Conservation (phyloP, 2,888 invertebrate genomes). For the Meliscaeva auricollis region DNA sequence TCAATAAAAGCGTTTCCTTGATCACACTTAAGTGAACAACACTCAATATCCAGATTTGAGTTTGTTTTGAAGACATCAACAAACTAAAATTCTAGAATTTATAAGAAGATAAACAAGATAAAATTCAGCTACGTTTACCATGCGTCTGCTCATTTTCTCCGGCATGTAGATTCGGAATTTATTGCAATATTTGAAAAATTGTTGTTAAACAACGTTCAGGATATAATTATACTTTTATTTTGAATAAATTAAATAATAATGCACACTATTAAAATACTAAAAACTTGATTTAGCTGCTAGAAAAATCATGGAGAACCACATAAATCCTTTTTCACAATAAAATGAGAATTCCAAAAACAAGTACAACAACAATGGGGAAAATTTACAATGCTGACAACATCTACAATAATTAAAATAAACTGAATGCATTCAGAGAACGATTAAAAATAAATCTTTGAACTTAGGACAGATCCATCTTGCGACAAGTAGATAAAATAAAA, state of each 20-base stretch:
- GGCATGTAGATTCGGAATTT: constrained; percentile 65
- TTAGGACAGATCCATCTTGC: too few relatives aligned
- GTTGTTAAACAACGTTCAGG: not conserved
- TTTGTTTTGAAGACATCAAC: constrained; percentile 58
- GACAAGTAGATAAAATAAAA: too few relatives aligned
- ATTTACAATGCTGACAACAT: not conserved
- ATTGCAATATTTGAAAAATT: not conserved
- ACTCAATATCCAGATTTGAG: too few relatives aligned
- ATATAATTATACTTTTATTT: not conserved
- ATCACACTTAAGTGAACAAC: not conserved
- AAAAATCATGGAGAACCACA: not conserved
- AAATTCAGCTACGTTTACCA: constrained; percentile 65
- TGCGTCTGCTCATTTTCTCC: constrained; percentile 74
- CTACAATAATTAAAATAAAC: not conserved
- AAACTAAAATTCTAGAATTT: constrained; percentile 11
- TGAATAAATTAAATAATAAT: not conserved
- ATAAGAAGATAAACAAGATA: constrained; percentile 3
- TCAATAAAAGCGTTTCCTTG: constrained; percentile 44
- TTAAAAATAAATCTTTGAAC: not conserved
- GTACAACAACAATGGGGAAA: constrained; percentile 1
- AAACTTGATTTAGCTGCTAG: not conserved
- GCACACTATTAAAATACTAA: not conserved
- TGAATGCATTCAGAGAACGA: not conserved
- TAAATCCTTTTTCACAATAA: not conserved
- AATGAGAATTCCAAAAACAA: not conserved